These are phyloP conservation scores for Mormyrus lacerda DNA, from an alignment of 2,113 vertebrate species.

Conservation along the genomic window DNA sequence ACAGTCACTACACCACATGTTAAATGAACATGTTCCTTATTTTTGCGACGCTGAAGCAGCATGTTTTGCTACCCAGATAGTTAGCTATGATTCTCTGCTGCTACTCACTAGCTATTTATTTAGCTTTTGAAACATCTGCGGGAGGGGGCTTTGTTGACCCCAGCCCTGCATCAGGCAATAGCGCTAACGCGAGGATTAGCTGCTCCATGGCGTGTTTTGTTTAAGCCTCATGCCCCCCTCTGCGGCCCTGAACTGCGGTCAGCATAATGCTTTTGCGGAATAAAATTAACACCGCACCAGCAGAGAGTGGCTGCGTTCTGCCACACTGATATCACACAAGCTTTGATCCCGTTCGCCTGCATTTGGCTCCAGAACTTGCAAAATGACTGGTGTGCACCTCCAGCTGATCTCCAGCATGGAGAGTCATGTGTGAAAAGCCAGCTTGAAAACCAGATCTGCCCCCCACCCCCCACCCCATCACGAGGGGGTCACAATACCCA, in stretches of 20 bases:
- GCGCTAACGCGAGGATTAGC: neutral
- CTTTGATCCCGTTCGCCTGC: neutral
- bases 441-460: neutral
- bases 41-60: neutral
- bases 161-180: neutral
- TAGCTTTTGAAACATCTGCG: neutral
- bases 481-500: constrained; percentile 35
- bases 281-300: neutral
- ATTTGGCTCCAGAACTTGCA: neutral
- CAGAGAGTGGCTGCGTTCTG: neutral
- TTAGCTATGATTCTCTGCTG: neutral
- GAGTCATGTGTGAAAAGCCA: constrained; percentile 19
- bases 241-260: neutral
- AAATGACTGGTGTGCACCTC: neutral
- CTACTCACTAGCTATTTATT: neutral
- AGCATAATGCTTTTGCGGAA: neutral
- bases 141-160: neutral
- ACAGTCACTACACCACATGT: neutral
- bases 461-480: neutral
- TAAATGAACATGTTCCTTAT: neutral
- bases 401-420: neutral
- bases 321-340: neutral
- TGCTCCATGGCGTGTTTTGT: neutral
- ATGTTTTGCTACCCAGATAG: neutral
- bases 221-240: neutral